phyloP scores from a whole-genome alignment of 2,888 invertebrate species.

The Orthosia cruda region DNA sequence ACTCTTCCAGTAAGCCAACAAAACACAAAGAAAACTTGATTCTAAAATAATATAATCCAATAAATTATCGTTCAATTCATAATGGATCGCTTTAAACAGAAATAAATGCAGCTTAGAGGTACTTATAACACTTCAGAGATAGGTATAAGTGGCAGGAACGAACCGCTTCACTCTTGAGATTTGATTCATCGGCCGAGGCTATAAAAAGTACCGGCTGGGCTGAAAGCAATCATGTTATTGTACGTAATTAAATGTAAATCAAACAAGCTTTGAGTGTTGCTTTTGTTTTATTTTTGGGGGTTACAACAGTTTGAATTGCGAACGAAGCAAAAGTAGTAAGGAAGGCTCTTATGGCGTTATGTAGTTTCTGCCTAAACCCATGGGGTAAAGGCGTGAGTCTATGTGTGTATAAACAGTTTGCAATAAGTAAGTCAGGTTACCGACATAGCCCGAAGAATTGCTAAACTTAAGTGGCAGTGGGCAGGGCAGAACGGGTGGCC shows the following conservation, averaged over 20 bases:
- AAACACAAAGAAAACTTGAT: neutral
- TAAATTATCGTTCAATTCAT: conserved; percentile 62
- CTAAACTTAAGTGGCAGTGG: too few relatives aligned
- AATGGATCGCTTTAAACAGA: conserved; percentile 52
- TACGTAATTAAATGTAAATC: conserved; percentile 14
- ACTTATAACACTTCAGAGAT: conserved; percentile 45
- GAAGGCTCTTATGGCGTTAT: too few relatives aligned
- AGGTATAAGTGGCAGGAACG: conserved; percentile 41
- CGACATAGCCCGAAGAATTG: too few relatives aligned
- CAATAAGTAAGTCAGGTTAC: too few relatives aligned
- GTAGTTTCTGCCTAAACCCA: too few relatives aligned
- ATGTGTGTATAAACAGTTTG: too few relatives aligned
- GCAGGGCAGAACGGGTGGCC: too few relatives aligned
- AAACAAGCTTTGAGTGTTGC: neutral
- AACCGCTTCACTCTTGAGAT: conserved; percentile 26
- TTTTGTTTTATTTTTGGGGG: neutral
- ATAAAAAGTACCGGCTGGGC: conserved; percentile 40
- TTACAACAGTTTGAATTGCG: too few relatives aligned
- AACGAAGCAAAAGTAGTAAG: too few relatives aligned
- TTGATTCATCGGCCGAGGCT: conserved; percentile 38
- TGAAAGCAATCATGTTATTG: conserved; percentile 6
- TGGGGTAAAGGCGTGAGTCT: too few relatives aligned
- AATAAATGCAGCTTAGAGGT: conserved; percentile 51
- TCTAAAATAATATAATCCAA: conserved; percentile 16
- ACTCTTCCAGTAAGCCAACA: neutral